Evolutionary conservation across 2,888 invertebrate species (phyloP).

Genomic region (Torymus texanus): DNA sequence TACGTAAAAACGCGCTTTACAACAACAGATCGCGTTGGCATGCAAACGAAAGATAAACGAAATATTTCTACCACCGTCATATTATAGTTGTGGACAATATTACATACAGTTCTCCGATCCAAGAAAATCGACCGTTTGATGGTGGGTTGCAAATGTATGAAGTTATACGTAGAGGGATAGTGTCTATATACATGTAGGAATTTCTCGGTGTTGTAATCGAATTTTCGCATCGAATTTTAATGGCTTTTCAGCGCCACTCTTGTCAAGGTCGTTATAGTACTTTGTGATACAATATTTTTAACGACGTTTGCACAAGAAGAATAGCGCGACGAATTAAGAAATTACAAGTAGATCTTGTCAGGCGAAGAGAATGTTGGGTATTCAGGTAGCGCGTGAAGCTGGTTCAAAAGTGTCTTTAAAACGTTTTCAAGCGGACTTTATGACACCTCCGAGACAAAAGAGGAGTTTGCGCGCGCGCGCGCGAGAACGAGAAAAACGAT

Average conservation of each 20-base stretch:
- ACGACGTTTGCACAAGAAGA: too few relatives aligned
- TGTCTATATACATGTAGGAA: conserved; percentile 8
- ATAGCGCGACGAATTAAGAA: too few relatives aligned
- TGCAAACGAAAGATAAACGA: too few relatives aligned
- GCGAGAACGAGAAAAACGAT: neutral
- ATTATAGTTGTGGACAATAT: too few relatives aligned
- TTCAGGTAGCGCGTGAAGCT: too few relatives aligned
- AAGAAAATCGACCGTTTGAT: conserved; percentile 9
- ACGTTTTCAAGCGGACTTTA: conserved; percentile 24
- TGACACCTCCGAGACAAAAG: conserved; percentile 30
- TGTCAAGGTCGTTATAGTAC: neutral
- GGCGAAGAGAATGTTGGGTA: too few relatives aligned
- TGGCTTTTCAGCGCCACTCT: conserved; percentile 22
- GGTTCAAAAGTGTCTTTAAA: neutral
- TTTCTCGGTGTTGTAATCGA: conserved; percentile 37
- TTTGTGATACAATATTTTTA: neutral
- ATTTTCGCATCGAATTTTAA: conserved; percentile 48
- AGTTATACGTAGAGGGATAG: conserved; percentile 25
- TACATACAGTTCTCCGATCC: neutral
- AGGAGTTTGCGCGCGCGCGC: neutral
- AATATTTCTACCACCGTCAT: too few relatives aligned
- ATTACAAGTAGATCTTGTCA: too few relatives aligned
- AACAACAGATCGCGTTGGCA: too few relatives aligned
- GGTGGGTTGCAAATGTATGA: neutral
- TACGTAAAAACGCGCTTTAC: too few relatives aligned